Evolutionary conservation across 1,140 invertebrate genomes (phyloP), one percentile per base, ranked within the genome.

Genomic region (Lucilia cuprina): DNA sequence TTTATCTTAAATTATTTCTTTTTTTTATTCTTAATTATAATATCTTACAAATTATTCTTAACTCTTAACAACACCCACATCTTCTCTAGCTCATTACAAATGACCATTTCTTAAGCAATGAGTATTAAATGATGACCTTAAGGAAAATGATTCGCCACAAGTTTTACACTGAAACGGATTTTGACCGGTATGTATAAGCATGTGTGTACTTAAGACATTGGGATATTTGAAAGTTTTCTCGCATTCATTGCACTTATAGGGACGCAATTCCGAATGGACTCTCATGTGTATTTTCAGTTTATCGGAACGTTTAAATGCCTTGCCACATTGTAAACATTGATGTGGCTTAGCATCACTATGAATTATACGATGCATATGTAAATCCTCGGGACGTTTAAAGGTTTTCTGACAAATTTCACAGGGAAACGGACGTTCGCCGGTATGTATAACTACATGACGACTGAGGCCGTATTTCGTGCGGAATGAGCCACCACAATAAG

Each of bases 141-240:
- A 50, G 2, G 77, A 80, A 49, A 80, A 80, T 17, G 41, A n/a
- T 25, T 49, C 77, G 2, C 77, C 77, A 25, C 77, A 80, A n/a
- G 77, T 80, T 49, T 50, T 80, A 50, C 77, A 80, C 9, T 47
- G n/a, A 80, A 25, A 50, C 19, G 77, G 77, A 21, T 47, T 80
- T 50, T 80, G 77, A 17, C 77, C 77, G 9, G 77, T 80, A 10
- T 80, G 77, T 49, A 80, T 80, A 21, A 49, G 25, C 82, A 83
- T 83, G 14, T 83, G 82, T 41, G 70, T 83, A 7, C 60, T 60
- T 34, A 74, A 74, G 17, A 74, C 70, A 25, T 25, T 65, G 5
- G 60, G 60, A 83, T 83, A 65, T 47, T 65, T 74, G 74, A 83
- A 83, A n/a, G 82, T 83, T 65, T 74, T 65, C 14, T 83, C 82